Percentiles rank a stretch among this genome's conserved stretches.
These are phyloP conservation scores for Pseudobourletiella spinata DNA, from an alignment of 1,140 invertebrate genomes.

Conservation along the genomic window DNA sequence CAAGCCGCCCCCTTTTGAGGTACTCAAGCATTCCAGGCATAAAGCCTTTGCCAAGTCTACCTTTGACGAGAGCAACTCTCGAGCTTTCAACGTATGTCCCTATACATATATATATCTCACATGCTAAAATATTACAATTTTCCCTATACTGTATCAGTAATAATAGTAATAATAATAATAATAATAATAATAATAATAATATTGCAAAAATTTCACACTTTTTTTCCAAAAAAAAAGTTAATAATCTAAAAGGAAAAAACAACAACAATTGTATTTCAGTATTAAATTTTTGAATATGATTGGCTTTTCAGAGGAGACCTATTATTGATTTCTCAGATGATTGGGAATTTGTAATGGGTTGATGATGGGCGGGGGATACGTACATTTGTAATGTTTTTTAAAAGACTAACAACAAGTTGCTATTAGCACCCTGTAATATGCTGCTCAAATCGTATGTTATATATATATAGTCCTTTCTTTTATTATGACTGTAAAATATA, in stretches of 20 bases:
- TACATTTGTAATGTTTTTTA: no score
- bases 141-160: neutral
- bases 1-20: constrained; percentile 72
- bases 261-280: neutral
- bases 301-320: no score
- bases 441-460: no score
- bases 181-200: no score
- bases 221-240: neutral
- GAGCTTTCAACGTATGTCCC: constrained; percentile 72
- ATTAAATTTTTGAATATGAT: no score
- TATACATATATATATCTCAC: neutral
- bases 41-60: constrained; percentile 73
- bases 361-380: no score
- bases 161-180: neutral
- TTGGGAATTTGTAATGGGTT: no score
- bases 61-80: constrained; percentile 77
- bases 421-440: no score
- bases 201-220: neutral
- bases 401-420: no score
- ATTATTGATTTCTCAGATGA: no score
- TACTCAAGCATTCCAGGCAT: constrained; percentile 70
- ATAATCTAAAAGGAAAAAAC: neutral
- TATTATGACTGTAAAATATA: no score
- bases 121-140: neutral
- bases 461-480: no score